A percentile compares a stretch with the other conserved stretches of the same genome.
Evolutionary conservation across 1,140 invertebrate species (phyloP).

Genomic region (Aphelinus certus): DNA sequence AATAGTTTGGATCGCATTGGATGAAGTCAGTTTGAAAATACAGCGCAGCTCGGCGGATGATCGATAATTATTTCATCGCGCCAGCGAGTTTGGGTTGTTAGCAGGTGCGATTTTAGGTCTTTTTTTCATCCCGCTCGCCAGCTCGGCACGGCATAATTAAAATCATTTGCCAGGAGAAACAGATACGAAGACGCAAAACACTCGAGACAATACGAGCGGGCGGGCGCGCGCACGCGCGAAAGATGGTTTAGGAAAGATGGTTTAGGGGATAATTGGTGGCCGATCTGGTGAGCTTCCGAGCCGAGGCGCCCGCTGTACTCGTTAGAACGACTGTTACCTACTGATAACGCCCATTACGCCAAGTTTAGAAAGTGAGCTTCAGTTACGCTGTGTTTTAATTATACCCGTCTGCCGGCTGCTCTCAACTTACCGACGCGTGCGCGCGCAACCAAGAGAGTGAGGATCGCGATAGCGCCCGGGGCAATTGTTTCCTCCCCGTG

Average conservation of each 20-base stretch:
- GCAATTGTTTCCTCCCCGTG: conserved; percentile 14
- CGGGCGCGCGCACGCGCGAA: neutral
- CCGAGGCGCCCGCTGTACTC: conserved; percentile 44
- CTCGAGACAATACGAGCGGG: conserved; percentile 30
- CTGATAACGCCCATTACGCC: conserved; percentile 55
- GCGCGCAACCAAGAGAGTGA: neutral
- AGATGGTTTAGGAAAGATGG: conserved; percentile 26
- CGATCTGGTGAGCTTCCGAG: conserved; percentile 26
- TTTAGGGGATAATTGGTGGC: conserved; percentile 39
- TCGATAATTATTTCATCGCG: conserved; percentile 6
- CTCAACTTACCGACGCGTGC: neutral
- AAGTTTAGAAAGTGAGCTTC: conserved; percentile 54
- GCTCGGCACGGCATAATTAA: conserved; percentile 5
- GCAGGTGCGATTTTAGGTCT: no score
- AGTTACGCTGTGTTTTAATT: conserved; percentile 57
- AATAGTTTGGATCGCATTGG: no score
- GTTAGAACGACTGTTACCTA: conserved; percentile 53
- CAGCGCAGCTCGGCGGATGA: neutral
- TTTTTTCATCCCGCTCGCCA: no score
- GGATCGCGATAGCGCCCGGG: conserved; percentile 1
- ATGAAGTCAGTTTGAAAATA: no score
- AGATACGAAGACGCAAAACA: conserved; percentile 6
- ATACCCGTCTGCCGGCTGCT: conserved; percentile 41
- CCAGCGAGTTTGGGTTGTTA: neutral
- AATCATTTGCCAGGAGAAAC: neutral